These are phyloP conservation scores for Dione vanillae DNA, from an alignment of 2,888 invertebrate genomes.

Conservation along the genomic window DNA sequence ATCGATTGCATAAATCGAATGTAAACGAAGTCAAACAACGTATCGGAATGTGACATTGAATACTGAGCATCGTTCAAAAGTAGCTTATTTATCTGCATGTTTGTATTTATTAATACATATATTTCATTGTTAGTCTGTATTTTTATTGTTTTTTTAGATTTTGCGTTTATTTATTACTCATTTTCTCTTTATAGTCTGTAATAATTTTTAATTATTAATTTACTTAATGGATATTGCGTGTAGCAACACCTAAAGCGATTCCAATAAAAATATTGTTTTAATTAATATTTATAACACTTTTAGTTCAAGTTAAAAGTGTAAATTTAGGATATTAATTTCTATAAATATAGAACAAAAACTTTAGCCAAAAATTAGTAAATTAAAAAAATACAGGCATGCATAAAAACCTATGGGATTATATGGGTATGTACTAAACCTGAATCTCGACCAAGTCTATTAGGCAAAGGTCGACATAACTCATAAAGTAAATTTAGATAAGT, in stretches of 20 bases:
- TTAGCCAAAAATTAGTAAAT: background rate
- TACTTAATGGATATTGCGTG: too few relatives aligned
- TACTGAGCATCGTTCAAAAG: slow-evolving; percentile 23
- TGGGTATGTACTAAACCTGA: slow-evolving; percentile 6
- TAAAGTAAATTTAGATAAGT: slow-evolving; percentile 46
- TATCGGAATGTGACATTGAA: slow-evolving; percentile 34
- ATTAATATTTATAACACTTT: too few relatives aligned
- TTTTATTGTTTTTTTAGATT: background rate
- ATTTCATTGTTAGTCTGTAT: background rate
- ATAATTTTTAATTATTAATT: too few relatives aligned
- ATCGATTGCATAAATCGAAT: slow-evolving; percentile 40
- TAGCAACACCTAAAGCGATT: too few relatives aligned
- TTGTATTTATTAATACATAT: background rate
- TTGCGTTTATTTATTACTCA: background rate
- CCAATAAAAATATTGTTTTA: too few relatives aligned
- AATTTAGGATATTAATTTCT: background rate
- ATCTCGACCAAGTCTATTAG: slow-evolving; percentile 41
- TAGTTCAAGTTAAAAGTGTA: too few relatives aligned
- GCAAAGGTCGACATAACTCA: slow-evolving; percentile 50
- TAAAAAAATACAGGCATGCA: background rate
- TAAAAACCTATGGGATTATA: background rate
- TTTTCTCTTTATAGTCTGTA: too few relatives aligned
- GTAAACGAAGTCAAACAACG: slow-evolving; percentile 36
- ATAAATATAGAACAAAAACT: background rate
- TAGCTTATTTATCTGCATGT: slow-evolving; percentile 16